phyloP scores from a whole-genome alignment of 1,140 invertebrate species.

The Drosophila nannoptera region DNA sequence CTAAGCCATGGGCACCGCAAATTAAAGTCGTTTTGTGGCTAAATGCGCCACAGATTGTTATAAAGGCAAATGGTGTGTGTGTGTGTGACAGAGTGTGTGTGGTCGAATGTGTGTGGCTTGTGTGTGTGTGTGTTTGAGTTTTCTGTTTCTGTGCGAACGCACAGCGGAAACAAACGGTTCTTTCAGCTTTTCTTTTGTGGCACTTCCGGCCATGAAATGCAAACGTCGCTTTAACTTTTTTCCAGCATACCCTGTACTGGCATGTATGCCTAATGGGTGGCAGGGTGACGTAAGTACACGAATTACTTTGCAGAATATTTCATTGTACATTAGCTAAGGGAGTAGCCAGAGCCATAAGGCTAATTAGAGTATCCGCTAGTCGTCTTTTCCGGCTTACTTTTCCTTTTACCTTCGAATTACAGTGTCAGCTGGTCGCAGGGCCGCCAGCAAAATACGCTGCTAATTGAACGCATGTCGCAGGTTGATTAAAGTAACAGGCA shows the following conservation, averaged over 20 bases:
- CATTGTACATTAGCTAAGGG: too few species aligned
- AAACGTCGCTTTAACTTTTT: constrained; percentile 59
- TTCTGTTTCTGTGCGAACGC: constrained; percentile 45
- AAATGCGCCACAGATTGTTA: constrained; percentile 43
- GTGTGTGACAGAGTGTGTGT: neutral
- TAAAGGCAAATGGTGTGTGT: neutral
- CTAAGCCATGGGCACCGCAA: constrained; percentile 54
- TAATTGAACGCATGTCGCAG: constrained; percentile 62
- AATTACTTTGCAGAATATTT: too few species aligned
- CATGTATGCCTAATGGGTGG: neutral
- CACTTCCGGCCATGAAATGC: constrained; percentile 71
- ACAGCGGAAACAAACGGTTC: constrained; percentile 70
- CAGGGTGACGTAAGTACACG: neutral
- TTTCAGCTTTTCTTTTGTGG: constrained; percentile 59
- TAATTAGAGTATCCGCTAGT: neutral
- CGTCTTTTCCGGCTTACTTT: neutral
- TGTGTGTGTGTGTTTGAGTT: constrained; percentile 25
- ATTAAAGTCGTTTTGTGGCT: constrained; percentile 75
- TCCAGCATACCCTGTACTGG: constrained; percentile 11
- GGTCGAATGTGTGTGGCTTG: neutral
- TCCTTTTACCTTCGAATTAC: constrained; percentile 40
- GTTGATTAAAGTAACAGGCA: constrained; percentile 27
- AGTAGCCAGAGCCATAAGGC: too few species aligned
- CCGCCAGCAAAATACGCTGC: constrained; percentile 31
- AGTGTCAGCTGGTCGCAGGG: constrained; percentile 58